Conservation (phyloP, 1,140 invertebrate species). For the Drosophila cardini region DNA sequence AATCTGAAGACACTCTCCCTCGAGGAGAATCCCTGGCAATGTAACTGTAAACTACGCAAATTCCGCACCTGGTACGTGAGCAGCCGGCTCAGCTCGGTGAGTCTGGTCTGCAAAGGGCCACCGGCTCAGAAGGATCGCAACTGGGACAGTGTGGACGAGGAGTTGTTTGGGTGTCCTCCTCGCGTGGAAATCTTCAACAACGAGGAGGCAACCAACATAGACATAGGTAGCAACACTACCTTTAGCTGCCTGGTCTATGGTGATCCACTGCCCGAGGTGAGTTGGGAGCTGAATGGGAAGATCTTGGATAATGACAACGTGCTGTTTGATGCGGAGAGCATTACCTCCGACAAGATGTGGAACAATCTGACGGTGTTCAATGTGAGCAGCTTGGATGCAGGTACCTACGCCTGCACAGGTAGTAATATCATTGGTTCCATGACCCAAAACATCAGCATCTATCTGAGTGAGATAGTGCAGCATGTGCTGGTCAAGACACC, state of each 20-base stretch:
- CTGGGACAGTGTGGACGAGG: conserved; percentile 88
- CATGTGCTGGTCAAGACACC: conserved; percentile 84
- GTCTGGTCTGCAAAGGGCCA: conserved; percentile 88
- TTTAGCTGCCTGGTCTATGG: conserved; percentile 92
- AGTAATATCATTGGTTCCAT: conserved; percentile 90
- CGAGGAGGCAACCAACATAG: conserved; percentile 88
- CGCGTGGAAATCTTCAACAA: conserved; percentile 86
- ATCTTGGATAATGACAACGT: conserved; percentile 86
- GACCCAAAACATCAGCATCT: conserved; percentile 89
- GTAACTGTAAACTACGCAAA: conserved; percentile 93
- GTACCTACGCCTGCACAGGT: conserved; percentile 92
- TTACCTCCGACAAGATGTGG: conserved; percentile 86
- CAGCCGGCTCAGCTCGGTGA: conserved; percentile 88
- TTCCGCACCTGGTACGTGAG: conserved; percentile 92
- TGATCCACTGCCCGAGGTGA: conserved; percentile 92
- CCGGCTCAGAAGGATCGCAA: conserved; percentile 86
- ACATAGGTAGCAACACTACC: conserved; percentile 90
- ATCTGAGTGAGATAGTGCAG: conserved; percentile 89
- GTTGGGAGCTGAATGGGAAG: conserved; percentile 92
- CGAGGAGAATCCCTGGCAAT: conserved; percentile 95
- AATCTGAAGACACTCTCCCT: conserved; percentile 91
- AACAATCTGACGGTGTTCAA: conserved; percentile 90
- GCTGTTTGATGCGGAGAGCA: conserved; percentile 78
- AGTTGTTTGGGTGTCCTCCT: conserved; percentile 91
- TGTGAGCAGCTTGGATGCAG: conserved; percentile 91